Evolutionary conservation across 1,140 invertebrate genomes (phyloP).

Genomic region (Drosophila suzukii): DNA sequence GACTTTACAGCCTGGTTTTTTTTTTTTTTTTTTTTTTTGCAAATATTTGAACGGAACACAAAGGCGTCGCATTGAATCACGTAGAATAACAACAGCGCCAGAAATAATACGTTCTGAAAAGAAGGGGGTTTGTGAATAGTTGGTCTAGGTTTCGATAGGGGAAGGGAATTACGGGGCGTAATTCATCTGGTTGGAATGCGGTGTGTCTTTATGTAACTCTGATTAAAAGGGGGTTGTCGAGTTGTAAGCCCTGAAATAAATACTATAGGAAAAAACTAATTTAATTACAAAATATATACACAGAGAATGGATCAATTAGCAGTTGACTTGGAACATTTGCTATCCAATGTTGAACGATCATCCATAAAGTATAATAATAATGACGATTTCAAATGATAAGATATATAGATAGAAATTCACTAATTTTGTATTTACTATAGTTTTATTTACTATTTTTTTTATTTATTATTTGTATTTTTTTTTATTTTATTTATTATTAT

Average conservation of each 20-base stretch:
- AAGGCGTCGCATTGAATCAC: constrained; percentile 73
- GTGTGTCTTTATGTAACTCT: constrained; percentile 7
- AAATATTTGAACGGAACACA: constrained; percentile 51
- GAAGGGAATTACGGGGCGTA: neutral
- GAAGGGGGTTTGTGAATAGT: constrained; percentile 15
- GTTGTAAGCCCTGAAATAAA: neutral
- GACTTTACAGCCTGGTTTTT: constrained; percentile 1
- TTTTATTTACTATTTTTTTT: too few relatives aligned
- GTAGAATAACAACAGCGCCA: constrained; percentile 40
- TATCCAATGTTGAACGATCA: too few relatives aligned
- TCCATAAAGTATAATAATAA: too few relatives aligned
- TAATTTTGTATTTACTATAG: too few relatives aligned
- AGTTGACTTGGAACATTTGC: too few relatives aligned
- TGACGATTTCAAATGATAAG: too few relatives aligned
- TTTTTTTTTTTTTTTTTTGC: neutral
- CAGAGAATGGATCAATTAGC: too few relatives aligned
- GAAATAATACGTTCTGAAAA: constrained; percentile 6
- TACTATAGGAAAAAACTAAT: neutral
- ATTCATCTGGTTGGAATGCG: constrained; percentile 23
- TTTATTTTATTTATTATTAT: too few relatives aligned
- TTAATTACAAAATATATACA: neutral
- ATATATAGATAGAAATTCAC: too few relatives aligned
- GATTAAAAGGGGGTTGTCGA: neutral
- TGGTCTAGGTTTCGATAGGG: neutral
- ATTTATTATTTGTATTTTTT: too few relatives aligned